Evolutionary conservation across 2,888 invertebrate genomes (phyloP), one percentile per base, ranked within the genome.

Genomic region (Gymnosoma rotundatum): DNA sequence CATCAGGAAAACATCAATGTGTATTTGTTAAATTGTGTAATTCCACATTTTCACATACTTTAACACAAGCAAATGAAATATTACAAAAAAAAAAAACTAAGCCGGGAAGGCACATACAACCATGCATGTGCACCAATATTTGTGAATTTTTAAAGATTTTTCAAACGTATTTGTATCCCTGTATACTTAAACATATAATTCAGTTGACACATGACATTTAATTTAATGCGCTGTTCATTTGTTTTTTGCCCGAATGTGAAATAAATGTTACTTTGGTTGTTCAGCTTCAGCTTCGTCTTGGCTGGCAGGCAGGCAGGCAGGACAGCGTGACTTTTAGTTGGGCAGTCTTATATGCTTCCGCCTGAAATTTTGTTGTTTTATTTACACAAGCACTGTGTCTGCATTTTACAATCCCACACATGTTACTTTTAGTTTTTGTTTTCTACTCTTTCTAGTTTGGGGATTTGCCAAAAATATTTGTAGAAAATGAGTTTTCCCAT

Each of bases 201-300:
- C 66, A 75, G 79, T 76, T 79, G 80, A 76, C 83, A 80, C 80
- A 67, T 80, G 76, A 84, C 83, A 80, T 84, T 84, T 84, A 78
- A 83, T 80, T 80, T 80, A 69, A 67, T 83, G 50, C 69, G 73
- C 76, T 80, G 73, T 58, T 83, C 80, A 80, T 73, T 79, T 67
- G 61, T 38, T 38, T 75, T 32, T 25, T 72, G 38, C 76, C 18
- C 63, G 42, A 58, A 67, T 61, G 45, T 48, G 50, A 70, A 54
- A 69, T 60, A 21, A 70, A 78, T 54, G 48, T 45, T 38, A 45
- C 50, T 73, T 58, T 58, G 73, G 38, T n/a, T 12, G 52, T 48
- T 63, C 12, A 12, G 20, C 9, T 20, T 25, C 25, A 25, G 25
- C 25, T 25, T 25, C 25, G 25, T 25, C 4, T 58, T 1, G n/a